Base-by-base conservation (phyloP, 2,888 invertebrate species). In the Epirrhoe tristata region DNA sequence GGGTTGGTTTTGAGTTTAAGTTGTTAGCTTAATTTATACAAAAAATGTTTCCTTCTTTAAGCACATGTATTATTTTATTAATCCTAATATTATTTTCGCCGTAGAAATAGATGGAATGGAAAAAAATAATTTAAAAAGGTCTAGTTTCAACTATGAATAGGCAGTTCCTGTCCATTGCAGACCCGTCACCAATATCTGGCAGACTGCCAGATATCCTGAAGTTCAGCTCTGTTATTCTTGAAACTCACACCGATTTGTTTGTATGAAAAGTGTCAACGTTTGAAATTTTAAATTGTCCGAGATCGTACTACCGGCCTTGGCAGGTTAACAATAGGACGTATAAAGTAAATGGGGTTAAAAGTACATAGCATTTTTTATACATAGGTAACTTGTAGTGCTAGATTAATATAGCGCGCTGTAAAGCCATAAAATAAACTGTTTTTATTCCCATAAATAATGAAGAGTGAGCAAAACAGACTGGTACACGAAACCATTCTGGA, bases 211-310 rank as follows among this genome's bases (percentile, higher is more conserved):
- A 66, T 78, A 80, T 79, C 75, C 76, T 77, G 80, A 82, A 81
- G 81, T 81, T 82, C 81, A 78, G 67, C 57, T 57, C 7, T 75
- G 83, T 83, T 83, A 83, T 83, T 83, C 79, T 82, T 76, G 82
- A 81, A 80, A 79, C 77, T 57, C 66, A 76, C 71, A 73, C 77
- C 74, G 70, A 71, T 61, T 53, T 78, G 77, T 75, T 80, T 71
- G 67, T 67, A 71, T 64, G 65, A 76, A 78, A 82, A 75, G 74
- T 79, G 79, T 79, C 77, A 66, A 58, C 53, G 43, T 60, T 58
- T 31, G 17, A 34, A 52, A 39, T 65, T 66, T 63, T 58, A 43
- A 53, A 56, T 63, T 58, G 46, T 48, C 53, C 55, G 16, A 58
- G 66, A 54, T 61, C 60, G 50, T 36, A 54, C 3, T 36, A 8